Evolutionary conservation across 1,140 invertebrate species (phyloP), one percentile per base, ranked within the genome.

Genomic region (Phymorhynchus buccinoides): DNA sequence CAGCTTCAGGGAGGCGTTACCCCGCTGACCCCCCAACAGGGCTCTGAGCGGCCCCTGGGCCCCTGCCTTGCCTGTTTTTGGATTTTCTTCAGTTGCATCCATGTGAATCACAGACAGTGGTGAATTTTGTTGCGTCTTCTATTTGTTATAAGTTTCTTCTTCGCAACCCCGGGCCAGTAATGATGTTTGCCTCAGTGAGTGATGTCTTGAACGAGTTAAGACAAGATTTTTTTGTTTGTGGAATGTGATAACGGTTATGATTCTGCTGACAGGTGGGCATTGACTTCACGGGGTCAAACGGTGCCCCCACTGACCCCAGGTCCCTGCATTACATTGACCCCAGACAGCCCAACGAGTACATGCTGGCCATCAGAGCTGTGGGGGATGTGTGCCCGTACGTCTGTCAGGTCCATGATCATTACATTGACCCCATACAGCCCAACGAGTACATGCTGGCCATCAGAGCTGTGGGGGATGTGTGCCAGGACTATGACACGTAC

Each of bases 261-360:
- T 22, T 56, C 3, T 41, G 32, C 68, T 27, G 1, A 35, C 86
- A 92, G 91, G 91, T 92, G 56, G 95, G 95, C 42, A 94, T 96
- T 87, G 96, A 96, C 90, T 96, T 96, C 89, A 96, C 95, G 16
- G 95, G 94, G 35, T 96, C 95, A 18, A 96, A 96, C 93, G 95
- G 95, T 32, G 93, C 95, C 86, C 95, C 95, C 22, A 87, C 91
- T 35, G 88, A 93, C 41, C 92, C 94, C 0, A 86, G 92, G 22
- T 95, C 95, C 4, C 93, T 96, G 6, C 95, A 92, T 48, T 91
- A 90, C 86, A 91, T 91, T n/a, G 92, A 93, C 87, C 89, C 89
- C 44, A 85, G 91, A 84, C 87, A 88, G 56, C 89, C 92, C 9
- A 92, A 92, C 84, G 89, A 91, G 37, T 92, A 92, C 84, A 91